phyloP scores from a whole-genome alignment of 1,140 invertebrate genomes.

The Bemisia tabaci region DNA sequence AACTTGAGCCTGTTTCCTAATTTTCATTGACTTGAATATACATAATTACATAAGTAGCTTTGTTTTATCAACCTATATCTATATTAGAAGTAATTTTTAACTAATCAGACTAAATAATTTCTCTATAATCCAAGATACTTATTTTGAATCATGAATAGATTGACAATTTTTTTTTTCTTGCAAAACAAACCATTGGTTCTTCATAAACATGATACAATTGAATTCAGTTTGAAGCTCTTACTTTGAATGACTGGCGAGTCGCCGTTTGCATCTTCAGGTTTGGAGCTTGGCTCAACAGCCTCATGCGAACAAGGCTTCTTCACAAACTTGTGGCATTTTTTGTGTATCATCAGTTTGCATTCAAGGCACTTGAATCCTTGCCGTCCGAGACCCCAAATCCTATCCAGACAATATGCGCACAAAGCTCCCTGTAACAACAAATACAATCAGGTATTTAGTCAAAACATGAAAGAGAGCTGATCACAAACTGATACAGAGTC shows the following conservation, averaged over 20 bases:
- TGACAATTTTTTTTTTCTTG: too few relatives aligned
- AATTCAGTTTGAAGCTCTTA: constrained; percentile 18
- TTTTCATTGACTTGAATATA: too few relatives aligned
- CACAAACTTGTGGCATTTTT: constrained; percentile 97
- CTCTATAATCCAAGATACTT: too few relatives aligned
- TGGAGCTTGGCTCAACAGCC: constrained; percentile 49
- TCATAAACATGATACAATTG: background rate
- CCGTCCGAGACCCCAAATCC: constrained; percentile 96
- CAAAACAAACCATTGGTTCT: too few relatives aligned
- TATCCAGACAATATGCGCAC: constrained; percentile 93
- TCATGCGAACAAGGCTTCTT: constrained; percentile 74
- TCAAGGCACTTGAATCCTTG: constrained; percentile 99
- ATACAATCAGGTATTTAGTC: background rate
- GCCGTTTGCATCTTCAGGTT: constrained; percentile 43
- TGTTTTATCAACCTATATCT: too few relatives aligned
- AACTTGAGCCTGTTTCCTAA: too few relatives aligned
- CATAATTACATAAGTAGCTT: too few relatives aligned
- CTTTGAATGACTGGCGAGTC: constrained; percentile 29
- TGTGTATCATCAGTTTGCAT: constrained; percentile 97
- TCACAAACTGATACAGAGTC: too few relatives aligned
- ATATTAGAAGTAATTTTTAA: too few relatives aligned
- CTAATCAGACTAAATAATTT: too few relatives aligned
- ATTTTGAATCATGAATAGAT: too few relatives aligned
- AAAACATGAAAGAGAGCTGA: too few relatives aligned
- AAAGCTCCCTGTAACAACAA: constrained; percentile 62